Base-by-base conservation (phyloP, 2,888 invertebrate species). In the Euzophera pinguis region DNA sequence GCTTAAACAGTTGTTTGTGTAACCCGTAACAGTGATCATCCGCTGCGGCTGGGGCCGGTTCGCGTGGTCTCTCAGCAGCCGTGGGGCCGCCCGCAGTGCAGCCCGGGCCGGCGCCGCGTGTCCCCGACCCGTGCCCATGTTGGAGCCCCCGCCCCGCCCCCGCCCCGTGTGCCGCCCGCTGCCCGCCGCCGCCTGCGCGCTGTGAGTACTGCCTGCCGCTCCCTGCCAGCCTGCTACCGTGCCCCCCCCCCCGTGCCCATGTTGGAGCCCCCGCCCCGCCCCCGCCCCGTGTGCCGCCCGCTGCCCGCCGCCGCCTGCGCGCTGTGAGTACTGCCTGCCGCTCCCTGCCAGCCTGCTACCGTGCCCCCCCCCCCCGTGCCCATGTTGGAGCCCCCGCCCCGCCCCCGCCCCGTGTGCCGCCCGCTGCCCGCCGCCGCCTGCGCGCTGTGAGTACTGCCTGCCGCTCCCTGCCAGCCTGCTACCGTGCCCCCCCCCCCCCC, bases 1-100 rank as follows among this genome's bases (percentile, higher is more conserved):
- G n/a, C n/a, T n/a, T n/a, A n/a, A n/a, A n/a, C n/a, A n/a, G n/a
- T n/a, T n/a, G n/a, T n/a, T n/a, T n/a, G n/a, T n/a, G n/a, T n/a
- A n/a, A n/a, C n/a, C 10, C 7, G 8, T 27, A 1, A 2, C 93
- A 75, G 94, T 97, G 50, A 91, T 99, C 51, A 95, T 98, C 58
- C 93, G 99, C 1, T 97, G 97, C 53, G 97, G 98, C 0, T 98
- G 98, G 89, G 98, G 98, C 0, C 94, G 98, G 4, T 96, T 97
- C 88, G 97, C 97, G 14, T 99, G 99, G 99, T 96, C 96, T 7
- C 93, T 97, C 92, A 95, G 96, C 71, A 87, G 96, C 52, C 92
- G 98, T 37, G 98, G 98, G 75, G 91, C 97, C 55, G 97, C 98
- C 0, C 92, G 98, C 37, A 93, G 95, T 71, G 95, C 96, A 68